A percentile compares a stretch with the other conserved stretches of the same genome.
These are phyloP conservation scores for Ochropleura leucogaster DNA, from an alignment of 2,888 invertebrate genomes.

Conservation along the genomic window DNA sequence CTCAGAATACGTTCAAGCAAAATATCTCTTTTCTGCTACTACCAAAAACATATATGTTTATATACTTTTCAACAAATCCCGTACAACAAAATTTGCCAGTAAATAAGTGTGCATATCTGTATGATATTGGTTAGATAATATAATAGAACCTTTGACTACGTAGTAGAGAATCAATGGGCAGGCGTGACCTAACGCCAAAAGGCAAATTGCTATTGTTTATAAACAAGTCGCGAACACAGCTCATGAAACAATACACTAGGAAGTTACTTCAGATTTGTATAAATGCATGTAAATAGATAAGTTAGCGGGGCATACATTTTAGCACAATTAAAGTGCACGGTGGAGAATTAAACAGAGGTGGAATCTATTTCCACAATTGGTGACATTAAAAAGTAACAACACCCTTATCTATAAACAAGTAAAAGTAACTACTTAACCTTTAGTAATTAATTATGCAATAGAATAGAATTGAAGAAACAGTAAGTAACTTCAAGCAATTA, in stretches of 20 bases:
- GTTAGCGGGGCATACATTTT: constrained; percentile 33
- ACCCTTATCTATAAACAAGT: no score
- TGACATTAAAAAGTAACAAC: background rate
- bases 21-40: no score
- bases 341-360: constrained; percentile 6
- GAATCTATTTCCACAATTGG: background rate
- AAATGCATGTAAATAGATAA: constrained; percentile 65
- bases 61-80: constrained; percentile 9
- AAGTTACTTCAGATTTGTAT: constrained; percentile 77
- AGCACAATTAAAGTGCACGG: constrained; percentile 40
- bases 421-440: no score
- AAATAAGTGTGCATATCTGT: constrained; percentile 25
- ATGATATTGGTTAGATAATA: constrained; percentile 68
- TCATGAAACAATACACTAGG: constrained; percentile 83
- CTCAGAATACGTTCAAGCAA: background rate
- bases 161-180: constrained; percentile 77
- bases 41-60: background rate
- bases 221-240: constrained; percentile 81
- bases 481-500: no score
- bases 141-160: constrained; percentile 70
- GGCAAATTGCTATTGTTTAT: constrained; percentile 86
- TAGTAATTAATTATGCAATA: no score
- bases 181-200: constrained; percentile 83
- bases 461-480: no score
- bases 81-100: constrained; percentile 17